These are phyloP conservation scores for Cryptotis parvus DNA, from an alignment of 2,113 vertebrate species.

Conservation along the genomic window DNA sequence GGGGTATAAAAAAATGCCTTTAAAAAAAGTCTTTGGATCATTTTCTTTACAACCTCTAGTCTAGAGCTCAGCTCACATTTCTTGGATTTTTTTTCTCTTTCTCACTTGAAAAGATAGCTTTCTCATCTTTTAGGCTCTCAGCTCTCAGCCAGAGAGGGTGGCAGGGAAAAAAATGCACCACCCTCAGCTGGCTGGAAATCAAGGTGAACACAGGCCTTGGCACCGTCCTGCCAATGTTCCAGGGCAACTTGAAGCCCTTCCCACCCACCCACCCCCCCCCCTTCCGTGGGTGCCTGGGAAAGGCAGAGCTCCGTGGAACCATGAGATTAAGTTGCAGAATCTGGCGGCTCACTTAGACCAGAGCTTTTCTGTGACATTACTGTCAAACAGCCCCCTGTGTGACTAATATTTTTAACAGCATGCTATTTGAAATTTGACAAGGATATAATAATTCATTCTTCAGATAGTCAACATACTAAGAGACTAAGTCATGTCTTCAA, in stretches of 20 bases:
- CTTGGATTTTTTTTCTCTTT: slow-evolving; percentile 82
- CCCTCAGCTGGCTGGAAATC: slow-evolving; percentile 83
- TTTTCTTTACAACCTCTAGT: slow-evolving; percentile 81
- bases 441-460: slow-evolving; percentile 86
- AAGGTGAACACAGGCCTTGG: slow-evolving; percentile 72
- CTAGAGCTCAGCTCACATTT: slow-evolving; percentile 87
- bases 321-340: slow-evolving; percentile 80
- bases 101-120: slow-evolving; percentile 82
- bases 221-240: slow-evolving; percentile 78
- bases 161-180: slow-evolving; percentile 82
- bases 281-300: slow-evolving; percentile 29
- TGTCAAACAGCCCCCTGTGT: slow-evolving; percentile 84
- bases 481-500: slow-evolving; percentile 84
- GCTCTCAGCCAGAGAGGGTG: slow-evolving; percentile 82
- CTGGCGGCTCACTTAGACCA: slow-evolving; percentile 74
- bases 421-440: slow-evolving; percentile 87
- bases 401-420: slow-evolving; percentile 89
- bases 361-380: slow-evolving; percentile 75
- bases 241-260: slow-evolving; percentile 72
- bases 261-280: slow-evolving; percentile 54
- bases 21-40: slow-evolving; percentile 88
- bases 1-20: slow-evolving; percentile 83
- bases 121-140: slow-evolving; percentile 84
- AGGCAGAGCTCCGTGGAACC: slow-evolving; percentile 69
- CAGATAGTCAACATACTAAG: slow-evolving; percentile 81